Conservation (phyloP, 2,113 vertebrate genomes). For the Actenoides lindsayi region DNA sequence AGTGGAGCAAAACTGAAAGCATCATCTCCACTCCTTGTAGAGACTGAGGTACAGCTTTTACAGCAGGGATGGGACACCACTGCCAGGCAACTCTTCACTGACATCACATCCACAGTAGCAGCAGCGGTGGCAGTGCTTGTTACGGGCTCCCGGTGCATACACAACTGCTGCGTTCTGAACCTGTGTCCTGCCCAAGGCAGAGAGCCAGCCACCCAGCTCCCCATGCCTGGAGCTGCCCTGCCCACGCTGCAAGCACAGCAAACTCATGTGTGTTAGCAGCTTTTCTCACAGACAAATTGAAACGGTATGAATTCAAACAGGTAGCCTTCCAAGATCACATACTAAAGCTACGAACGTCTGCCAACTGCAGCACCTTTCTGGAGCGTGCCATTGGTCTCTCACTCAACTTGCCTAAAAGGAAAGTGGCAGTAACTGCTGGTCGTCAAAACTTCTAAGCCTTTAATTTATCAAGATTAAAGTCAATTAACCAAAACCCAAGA, state of each 20-base stretch:
- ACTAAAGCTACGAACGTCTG: neutral
- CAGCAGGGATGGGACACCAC: rapidly evolving
- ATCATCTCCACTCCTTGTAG: neutral
- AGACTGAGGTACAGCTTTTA: neutral
- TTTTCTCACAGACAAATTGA: neutral
- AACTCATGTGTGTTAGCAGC: rapidly evolving
- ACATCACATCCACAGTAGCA: neutral
- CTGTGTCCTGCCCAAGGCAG: neutral
- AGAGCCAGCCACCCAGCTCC: neutral
- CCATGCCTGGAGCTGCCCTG: neutral
- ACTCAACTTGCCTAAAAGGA: neutral
- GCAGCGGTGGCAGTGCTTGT: neutral
- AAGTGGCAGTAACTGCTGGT: neutral
- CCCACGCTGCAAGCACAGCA: neutral
- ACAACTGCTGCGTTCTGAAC: no score
- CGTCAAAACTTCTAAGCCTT: neutral
- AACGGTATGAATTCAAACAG: rapidly evolving
- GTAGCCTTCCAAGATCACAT: neutral
- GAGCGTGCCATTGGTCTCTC: neutral
- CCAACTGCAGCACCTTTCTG: neutral
- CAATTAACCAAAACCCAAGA: neutral
- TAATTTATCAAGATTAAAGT: neutral
- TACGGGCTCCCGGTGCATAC: rapidly evolving
- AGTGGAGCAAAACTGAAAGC: neutral
- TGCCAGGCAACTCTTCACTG: neutral